Percentiles rank a stretch among this genome's conserved stretches.
Conservation (phyloP, 2,797 vertebrate genomes). For the Takifugu ocellatus region DNA sequence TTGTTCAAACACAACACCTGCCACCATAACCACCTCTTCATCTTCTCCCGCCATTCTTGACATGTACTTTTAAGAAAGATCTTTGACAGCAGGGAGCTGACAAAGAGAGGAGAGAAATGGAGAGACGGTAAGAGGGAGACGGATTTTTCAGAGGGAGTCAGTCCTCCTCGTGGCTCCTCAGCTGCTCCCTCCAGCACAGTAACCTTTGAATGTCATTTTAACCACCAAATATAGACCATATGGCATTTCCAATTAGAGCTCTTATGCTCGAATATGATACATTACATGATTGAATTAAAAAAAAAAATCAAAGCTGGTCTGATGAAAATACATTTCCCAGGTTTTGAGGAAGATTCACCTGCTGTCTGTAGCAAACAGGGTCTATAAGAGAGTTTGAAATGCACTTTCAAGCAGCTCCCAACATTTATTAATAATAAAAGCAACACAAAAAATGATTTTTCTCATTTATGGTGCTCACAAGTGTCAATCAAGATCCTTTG, state of each 20-base stretch:
- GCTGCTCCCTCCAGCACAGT: background rate
- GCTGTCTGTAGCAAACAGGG: too few species aligned
- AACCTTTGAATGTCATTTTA: constrained; percentile 15
- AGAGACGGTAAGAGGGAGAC: constrained; percentile 9
- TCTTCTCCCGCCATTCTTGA: constrained; percentile 57
- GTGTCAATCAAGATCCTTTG: too few species aligned
- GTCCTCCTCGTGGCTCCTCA: constrained; percentile 18
- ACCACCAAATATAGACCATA: constrained; percentile 4
- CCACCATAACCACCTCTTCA: constrained; percentile 64
- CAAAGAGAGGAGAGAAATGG: constrained; percentile 23
- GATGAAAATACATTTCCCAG: too few species aligned
- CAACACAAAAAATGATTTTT: too few species aligned
- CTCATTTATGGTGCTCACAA: too few species aligned
- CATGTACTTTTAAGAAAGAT: constrained; percentile 52
- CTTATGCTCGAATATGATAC: background rate
- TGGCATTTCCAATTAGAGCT: background rate
- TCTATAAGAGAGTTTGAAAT: too few species aligned
- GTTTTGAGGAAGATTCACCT: too few species aligned
- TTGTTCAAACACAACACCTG: constrained; percentile 55
- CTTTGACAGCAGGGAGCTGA: constrained; percentile 45
- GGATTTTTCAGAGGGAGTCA: constrained; percentile 18
- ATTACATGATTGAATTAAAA: background rate
- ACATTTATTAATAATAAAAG: too few species aligned
- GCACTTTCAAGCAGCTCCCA: too few species aligned
- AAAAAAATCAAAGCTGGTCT: too few species aligned